These are phyloP conservation scores for Gonatopus flavifemur DNA, from an alignment of 1,140 invertebrate genomes.

Conservation along the genomic window DNA sequence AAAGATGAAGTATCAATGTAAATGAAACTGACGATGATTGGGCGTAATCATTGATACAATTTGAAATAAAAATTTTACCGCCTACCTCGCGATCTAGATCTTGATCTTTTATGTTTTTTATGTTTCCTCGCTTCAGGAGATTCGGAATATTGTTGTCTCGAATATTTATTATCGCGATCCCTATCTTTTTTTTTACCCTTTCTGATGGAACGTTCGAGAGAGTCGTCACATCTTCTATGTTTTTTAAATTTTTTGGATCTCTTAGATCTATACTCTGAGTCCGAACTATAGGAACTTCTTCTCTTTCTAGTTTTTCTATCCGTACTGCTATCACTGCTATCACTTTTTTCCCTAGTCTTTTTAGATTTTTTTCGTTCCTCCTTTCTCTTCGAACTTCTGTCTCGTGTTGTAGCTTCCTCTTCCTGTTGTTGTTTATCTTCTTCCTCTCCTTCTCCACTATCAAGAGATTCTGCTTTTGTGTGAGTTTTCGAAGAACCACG, in stretches of 20 bases:
- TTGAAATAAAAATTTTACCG: slow-evolving; percentile 14
- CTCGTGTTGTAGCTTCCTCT: slow-evolving; percentile 24
- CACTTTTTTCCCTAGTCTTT: slow-evolving; percentile 19
- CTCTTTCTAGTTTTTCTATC: slow-evolving; percentile 29
- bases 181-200: slow-evolving; percentile 46
- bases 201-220: slow-evolving; percentile 38
- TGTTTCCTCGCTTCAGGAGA: slow-evolving; percentile 40
- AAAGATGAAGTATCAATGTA: no score
- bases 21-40: slow-evolving; percentile 20
- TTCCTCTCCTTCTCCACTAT: slow-evolving; percentile 18
- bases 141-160: slow-evolving; percentile 48
- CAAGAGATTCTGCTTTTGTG: slow-evolving; percentile 15
- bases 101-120: slow-evolving; percentile 43
- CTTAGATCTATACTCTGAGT: slow-evolving; percentile 41
- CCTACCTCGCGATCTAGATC: slow-evolving; percentile 31
- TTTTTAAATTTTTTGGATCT: slow-evolving; percentile 56
- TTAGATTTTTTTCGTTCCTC: slow-evolving; percentile 16
- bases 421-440: slow-evolving; percentile 15
- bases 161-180: slow-evolving; percentile 53
- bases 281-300: slow-evolving; percentile 43
- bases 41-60: neutral
- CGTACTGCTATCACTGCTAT: slow-evolving; percentile 27
- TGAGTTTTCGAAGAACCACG: slow-evolving; percentile 41
- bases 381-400: slow-evolving; percentile 10
- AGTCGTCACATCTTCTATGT: slow-evolving; percentile 37